Evolutionary conservation across 2,797 vertebrate species (phyloP).

Genomic region (Sarcoramphus papa): DNA sequence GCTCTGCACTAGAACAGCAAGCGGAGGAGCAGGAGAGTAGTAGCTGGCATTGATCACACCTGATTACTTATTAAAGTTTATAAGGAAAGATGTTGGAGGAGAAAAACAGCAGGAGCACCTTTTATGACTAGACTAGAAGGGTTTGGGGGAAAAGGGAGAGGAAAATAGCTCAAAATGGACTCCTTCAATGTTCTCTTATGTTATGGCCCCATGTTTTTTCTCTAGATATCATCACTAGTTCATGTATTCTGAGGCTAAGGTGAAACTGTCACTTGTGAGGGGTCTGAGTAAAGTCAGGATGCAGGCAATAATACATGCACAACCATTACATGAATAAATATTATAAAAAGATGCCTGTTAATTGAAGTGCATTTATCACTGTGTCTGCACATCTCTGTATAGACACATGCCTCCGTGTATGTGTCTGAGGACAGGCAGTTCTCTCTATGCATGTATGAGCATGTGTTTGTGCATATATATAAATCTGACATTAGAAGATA

Average conservation of each 20-base stretch:
- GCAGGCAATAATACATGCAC: neutral
- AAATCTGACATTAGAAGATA: neutral
- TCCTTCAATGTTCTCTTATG: neutral
- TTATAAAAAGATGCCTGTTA: neutral
- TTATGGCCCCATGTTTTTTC: neutral
- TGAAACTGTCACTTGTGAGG: neutral
- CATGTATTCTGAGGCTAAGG: neutral
- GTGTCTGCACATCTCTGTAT: neutral
- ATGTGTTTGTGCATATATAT: neutral
- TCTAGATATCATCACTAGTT: neutral
- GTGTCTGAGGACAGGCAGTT: neutral
- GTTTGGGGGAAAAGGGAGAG: neutral
- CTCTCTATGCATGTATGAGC: neutral
- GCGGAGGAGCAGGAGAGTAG: neutral
- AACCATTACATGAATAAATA: neutral
- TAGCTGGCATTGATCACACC: constrained; percentile 29
- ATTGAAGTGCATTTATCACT: neutral
- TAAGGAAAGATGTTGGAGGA: constrained; percentile 2
- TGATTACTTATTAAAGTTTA: constrained; percentile 45
- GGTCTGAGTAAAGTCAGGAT: neutral
- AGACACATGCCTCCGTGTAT: neutral
- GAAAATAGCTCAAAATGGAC: neutral
- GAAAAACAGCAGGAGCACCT: neutral
- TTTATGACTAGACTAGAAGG: neutral
- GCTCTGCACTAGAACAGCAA: neutral